phyloP scores from a whole-genome alignment of 2,888 invertebrate genomes.

The Rhyacophila evoluta region DNA sequence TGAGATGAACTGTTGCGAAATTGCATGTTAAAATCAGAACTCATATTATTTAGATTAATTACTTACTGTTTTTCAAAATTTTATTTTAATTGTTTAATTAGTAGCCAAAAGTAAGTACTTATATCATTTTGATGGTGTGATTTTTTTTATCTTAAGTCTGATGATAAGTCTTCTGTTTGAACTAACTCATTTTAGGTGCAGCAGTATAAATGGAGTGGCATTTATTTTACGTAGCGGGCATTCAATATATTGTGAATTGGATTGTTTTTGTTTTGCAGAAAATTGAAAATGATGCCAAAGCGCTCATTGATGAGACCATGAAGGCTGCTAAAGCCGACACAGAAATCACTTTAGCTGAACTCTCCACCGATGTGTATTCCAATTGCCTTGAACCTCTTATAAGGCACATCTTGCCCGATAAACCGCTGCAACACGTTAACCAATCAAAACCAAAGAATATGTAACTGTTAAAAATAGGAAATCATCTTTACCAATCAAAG shows the following conservation, averaged over 20 bases:
- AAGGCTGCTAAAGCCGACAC: constrained; percentile 80
- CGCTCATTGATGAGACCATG: constrained; percentile 87
- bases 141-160: too few relatives aligned
- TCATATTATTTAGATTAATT: too few relatives aligned
- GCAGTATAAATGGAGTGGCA: not conserved
- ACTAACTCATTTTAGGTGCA: not conserved
- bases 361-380: constrained; percentile 84
- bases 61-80: too few relatives aligned
- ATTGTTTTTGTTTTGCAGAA: constrained; percentile 67
- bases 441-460: constrained; percentile 56
- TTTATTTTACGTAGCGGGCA: too few relatives aligned
- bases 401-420: constrained; percentile 72
- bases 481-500: not conserved
- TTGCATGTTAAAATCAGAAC: too few relatives aligned
- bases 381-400: constrained; percentile 74
- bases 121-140: too few relatives aligned
- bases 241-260: not conserved
- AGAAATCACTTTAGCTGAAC: constrained; percentile 81
- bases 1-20: too few relatives aligned
- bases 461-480: constrained; percentile 30
- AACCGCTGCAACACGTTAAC: constrained; percentile 65
- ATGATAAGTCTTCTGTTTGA: too few relatives aligned
- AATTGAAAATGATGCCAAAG: constrained; percentile 88
- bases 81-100: too few relatives aligned
- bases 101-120: too few relatives aligned